A percentile compares a stretch with the other conserved stretches of the same genome.
These are phyloP conservation scores for Andrena haemorrhoa DNA, from an alignment of 2,888 invertebrate species.

Conservation along the genomic window DNA sequence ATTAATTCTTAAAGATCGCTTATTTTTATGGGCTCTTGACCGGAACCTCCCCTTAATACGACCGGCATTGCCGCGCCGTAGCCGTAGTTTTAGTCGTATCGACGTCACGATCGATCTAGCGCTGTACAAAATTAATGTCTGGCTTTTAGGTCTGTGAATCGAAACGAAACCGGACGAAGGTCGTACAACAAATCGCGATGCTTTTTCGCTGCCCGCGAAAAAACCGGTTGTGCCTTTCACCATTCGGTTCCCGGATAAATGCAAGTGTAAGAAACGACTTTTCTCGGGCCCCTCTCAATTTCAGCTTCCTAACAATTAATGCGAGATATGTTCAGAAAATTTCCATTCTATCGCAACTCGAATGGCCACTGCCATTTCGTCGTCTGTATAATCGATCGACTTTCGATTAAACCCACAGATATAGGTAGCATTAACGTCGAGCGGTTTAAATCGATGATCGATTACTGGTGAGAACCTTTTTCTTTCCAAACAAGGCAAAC, in stretches of 20 bases:
- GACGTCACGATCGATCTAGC: slow-evolving; percentile 4
- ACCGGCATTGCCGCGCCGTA: not conserved
- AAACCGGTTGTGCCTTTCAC: slow-evolving; percentile 57
- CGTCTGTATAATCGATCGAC: no score
- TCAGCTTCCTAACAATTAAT: not conserved
- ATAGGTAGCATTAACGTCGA: not conserved
- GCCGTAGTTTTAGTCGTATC: slow-evolving; percentile 2
- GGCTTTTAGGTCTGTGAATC: not conserved
- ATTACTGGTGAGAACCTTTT: not conserved
- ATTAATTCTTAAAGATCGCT: no score
- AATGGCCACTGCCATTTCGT: no score
- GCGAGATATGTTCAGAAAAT: not conserved
- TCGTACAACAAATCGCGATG: slow-evolving; percentile 21
- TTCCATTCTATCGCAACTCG: not conserved
- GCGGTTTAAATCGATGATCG: not conserved
- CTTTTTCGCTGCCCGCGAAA: slow-evolving; percentile 9
- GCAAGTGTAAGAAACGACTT: not conserved
- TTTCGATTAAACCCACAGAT: no score
- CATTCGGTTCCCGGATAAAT: not conserved
- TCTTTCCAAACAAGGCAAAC: not conserved
- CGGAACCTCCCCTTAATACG: not conserved
- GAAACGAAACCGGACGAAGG: slow-evolving; percentile 26
- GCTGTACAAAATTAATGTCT: slow-evolving; percentile 11
- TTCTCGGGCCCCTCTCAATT: not conserved
- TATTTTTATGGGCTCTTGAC: no score